phyloP scores from a whole-genome alignment of 1,140 invertebrate species.

The Cotesia typhae region DNA sequence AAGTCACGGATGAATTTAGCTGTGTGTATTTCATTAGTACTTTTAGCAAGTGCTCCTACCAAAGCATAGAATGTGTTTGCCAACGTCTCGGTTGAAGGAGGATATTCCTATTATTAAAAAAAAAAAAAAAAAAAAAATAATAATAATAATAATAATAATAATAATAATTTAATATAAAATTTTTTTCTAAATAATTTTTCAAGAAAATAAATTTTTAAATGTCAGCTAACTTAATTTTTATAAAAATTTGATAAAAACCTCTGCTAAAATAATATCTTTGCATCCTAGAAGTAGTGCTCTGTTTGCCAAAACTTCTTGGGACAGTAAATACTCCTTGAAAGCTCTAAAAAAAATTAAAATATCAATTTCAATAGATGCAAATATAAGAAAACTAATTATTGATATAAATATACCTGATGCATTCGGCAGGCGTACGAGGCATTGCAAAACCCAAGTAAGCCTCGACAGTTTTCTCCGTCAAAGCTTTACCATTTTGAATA shows the following conservation, averaged over 20 bases:
- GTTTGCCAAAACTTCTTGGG: slow-evolving; percentile 73
- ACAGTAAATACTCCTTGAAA: slow-evolving; percentile 74
- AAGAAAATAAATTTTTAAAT: slow-evolving; percentile 32
- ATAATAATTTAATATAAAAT: too few relatives aligned
- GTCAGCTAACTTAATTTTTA: neutral
- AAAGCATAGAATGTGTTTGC: slow-evolving; percentile 84
- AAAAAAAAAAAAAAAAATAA: slow-evolving; percentile 48
- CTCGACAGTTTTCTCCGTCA: slow-evolving; percentile 70
- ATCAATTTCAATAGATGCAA: slow-evolving; percentile 14
- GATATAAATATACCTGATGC: slow-evolving; percentile 65
- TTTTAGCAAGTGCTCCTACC: slow-evolving; percentile 75
- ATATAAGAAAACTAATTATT: neutral
- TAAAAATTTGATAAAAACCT: slow-evolving; percentile 62
- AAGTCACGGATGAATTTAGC: slow-evolving; percentile 87
- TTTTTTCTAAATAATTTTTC: neutral
- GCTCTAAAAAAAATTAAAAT: slow-evolving; percentile 61
- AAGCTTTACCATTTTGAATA: slow-evolving; percentile 70
- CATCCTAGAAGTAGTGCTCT: slow-evolving; percentile 79
- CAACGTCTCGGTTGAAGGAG: slow-evolving; percentile 73
- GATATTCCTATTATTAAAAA: slow-evolving; percentile 88
- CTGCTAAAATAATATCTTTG: slow-evolving; percentile 81
- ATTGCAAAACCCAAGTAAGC: slow-evolving; percentile 71
- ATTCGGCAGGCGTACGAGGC: slow-evolving; percentile 78
- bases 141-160: too few relatives aligned
- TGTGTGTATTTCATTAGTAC: slow-evolving; percentile 59